Base-by-base conservation (phyloP, 2,797 vertebrate species). In the Acanthurus tractus region DNA sequence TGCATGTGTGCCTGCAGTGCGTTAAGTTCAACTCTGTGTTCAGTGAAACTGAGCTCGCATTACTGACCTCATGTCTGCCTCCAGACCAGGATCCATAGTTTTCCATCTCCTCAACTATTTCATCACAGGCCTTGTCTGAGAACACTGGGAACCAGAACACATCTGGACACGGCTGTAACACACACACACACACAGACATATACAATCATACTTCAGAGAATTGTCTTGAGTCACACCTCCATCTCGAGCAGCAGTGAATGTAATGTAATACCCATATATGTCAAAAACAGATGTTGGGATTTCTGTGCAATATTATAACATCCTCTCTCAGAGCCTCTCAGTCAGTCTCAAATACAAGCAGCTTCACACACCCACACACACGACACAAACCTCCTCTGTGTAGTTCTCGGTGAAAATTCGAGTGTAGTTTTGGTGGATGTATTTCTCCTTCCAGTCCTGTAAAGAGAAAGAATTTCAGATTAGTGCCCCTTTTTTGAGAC, bases 111-210 rank as follows among this genome's bases (percentile, higher is more conserved):
- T 97, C 95, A 1, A 99, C 96, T 53, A 99, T 54, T 84, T 99
- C 97, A 83, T 99, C 96, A 88, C 98, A 99, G 57, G 96, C 96
- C 56, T 93, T 81, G 70, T 96, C 96, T 25, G 98, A 96, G 89
- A 99, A 95, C 85, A 99, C 96, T 3, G 98, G 98, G 86, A 99
- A 99, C 98, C 98, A 99, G 92, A 97, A 99, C 36, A 99, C 98
- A 96, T 99, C 98, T 86, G 98, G 96, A 85, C 98, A 99, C 1
- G 98, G 98, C 98, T 99, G 90, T 14, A 91, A 93, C 23, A 84
- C 44, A 71, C 73, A 69, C 10, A 82, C 10, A 82, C 20, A 80
- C 25, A 73, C 38, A 68, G 69, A 63, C 10, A 82, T 13, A 83
- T 14, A 79, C 18, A 53, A 63, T 22, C 64, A 64, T 34, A 36